Conservation (phyloP, 2,113 vertebrate species). For the Manacus vitellinus region DNA sequence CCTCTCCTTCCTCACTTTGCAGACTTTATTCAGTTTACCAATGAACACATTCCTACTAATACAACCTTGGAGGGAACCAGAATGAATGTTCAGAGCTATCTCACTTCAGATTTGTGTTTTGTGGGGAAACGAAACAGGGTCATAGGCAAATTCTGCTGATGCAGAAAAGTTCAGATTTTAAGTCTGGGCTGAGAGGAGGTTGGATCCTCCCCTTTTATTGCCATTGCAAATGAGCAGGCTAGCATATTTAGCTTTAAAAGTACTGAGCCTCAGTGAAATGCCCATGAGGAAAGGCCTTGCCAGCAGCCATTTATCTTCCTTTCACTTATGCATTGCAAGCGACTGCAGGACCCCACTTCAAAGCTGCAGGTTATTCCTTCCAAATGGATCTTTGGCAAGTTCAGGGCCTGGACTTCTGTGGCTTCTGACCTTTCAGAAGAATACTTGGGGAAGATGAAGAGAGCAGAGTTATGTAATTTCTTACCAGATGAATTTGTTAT, state of each 20-base stretch:
- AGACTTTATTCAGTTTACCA: neutral
- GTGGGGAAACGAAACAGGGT: fast-evolving
- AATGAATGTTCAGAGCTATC: neutral
- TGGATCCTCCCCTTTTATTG: neutral
- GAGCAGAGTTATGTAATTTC: neutral
- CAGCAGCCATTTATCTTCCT: neutral
- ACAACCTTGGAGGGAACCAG: neutral
- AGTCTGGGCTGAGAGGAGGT: neutral
- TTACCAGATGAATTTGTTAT: slow-evolving; percentile 11
- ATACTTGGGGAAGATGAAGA: neutral
- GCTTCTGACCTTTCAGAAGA: neutral
- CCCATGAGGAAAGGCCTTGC: neutral
- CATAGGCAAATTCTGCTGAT: neutral
- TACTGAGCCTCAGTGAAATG: neutral
- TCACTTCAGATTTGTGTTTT: neutral
- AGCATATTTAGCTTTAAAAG: neutral
- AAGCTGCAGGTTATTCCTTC: neutral
- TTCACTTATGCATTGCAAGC: neutral
- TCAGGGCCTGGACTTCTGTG: neutral
- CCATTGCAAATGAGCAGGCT: neutral
- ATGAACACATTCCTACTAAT: neutral
- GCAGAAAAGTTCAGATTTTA: neutral
- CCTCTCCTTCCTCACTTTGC: neutral
- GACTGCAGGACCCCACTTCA: neutral
- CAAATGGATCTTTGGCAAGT: neutral